Conservation (phyloP, 2,888 invertebrate species). For the Halocaridina rubra region DNA sequence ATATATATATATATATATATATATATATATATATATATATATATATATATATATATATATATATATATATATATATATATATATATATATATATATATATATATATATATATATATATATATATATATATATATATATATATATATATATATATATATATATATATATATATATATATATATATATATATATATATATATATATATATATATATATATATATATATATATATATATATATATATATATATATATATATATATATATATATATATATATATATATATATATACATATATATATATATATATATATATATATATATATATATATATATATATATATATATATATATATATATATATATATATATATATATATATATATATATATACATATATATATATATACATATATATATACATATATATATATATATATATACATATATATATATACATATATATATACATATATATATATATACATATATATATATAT, state of each 20-base stretch:
- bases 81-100: background rate
- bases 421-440: background rate
- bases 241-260: background rate
- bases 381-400: background rate
- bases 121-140: background rate
- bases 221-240: background rate
- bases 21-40: background rate
- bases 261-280: background rate
- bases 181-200: background rate
- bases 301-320: too few species aligned
- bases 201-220: background rate
- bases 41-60: background rate
- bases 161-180: background rate
- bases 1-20: background rate
- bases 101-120: background rate
- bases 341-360: too few species aligned
- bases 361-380: slow-evolving; percentile 7
- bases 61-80: background rate
- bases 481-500: background rate
- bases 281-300: background rate
- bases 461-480: background rate
- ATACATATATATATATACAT: background rate
- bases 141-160: background rate
- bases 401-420: slow-evolving; percentile 4
- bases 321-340: too few species aligned